Evolutionary conservation across 1,140 invertebrate genomes (phyloP).

Genomic region (Ceratoteleas bidentatus): DNA sequence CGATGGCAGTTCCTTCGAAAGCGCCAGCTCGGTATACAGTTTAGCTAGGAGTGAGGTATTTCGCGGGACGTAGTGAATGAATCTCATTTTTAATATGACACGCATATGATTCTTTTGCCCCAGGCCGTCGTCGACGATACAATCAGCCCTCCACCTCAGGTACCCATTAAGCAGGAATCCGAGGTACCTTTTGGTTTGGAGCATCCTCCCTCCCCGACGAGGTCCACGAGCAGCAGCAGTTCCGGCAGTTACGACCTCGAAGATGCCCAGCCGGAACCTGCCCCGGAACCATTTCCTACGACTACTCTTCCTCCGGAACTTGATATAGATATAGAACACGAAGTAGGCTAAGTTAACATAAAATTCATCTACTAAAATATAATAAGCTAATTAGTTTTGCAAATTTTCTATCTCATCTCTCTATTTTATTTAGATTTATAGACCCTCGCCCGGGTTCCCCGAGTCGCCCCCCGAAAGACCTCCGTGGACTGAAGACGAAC

Average conservation of each 20-base stretch:
- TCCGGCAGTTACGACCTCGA: slow-evolving; percentile 82
- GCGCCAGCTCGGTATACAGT: slow-evolving; percentile 89
- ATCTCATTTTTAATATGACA: too few species aligned
- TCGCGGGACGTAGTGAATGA: too few species aligned
- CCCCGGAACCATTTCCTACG: slow-evolving; percentile 68
- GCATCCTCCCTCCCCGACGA: slow-evolving; percentile 71
- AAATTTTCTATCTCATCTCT: not conserved
- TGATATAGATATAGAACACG: slow-evolving; percentile 73
- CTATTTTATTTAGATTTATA: slow-evolving; percentile 80
- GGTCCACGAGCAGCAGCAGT: slow-evolving; percentile 81
- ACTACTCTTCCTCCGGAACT: slow-evolving; percentile 65
- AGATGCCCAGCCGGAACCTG: slow-evolving; percentile 74
- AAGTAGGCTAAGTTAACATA: slow-evolving; percentile 72
- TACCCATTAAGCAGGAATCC: slow-evolving; percentile 73
- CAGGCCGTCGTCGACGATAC: slow-evolving; percentile 78
- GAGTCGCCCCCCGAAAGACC: slow-evolving; percentile 87
- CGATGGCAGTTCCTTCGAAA: slow-evolving; percentile 90
- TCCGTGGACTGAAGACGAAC: slow-evolving; percentile 85
- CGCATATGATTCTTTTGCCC: not conserved
- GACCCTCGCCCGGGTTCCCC: slow-evolving; percentile 90
- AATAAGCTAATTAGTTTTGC: too few species aligned
- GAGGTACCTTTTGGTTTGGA: slow-evolving; percentile 69
- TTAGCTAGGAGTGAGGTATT: slow-evolving; percentile 86
- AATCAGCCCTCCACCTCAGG: slow-evolving; percentile 71
- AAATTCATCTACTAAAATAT: too few species aligned